Conservation (phyloP, 2,888 invertebrate species). For the Dasypogon diadema region DNA sequence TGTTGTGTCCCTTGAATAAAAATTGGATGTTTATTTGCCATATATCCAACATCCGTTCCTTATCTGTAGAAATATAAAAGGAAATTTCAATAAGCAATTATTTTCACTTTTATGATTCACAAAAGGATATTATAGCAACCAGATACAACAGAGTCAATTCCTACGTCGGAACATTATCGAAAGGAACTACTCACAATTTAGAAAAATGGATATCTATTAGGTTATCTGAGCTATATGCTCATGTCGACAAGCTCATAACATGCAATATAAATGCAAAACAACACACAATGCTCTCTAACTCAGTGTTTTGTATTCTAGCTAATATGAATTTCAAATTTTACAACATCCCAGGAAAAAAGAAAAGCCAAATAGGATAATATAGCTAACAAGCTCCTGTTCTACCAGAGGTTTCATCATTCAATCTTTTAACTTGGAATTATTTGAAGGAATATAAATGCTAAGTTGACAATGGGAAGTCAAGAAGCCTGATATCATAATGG, state of each 20-base stretch:
- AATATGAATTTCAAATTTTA: conserved; percentile 48
- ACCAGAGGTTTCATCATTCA: neutral
- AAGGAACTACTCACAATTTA: conserved; percentile 1
- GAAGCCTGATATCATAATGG: neutral
- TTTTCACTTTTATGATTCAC: neutral
- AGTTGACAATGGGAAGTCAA: neutral
- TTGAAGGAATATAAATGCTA: neutral
- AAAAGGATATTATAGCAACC: neutral
- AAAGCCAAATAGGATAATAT: neutral
- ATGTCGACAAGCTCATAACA: conserved; percentile 25
- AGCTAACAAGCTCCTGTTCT: neutral
- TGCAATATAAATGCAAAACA: conserved; percentile 48
- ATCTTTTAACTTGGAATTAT: neutral
- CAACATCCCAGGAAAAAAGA: conserved; percentile 13
- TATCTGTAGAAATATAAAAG: too few relatives aligned
- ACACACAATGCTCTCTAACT: neutral
- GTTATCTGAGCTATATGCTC: conserved; percentile 20
- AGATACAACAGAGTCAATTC: neutral
- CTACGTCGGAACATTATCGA: neutral
- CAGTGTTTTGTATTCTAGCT: neutral
- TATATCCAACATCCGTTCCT: too few relatives aligned
- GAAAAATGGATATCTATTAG: conserved; percentile 8
- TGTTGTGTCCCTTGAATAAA: too few relatives aligned
- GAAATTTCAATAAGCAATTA: neutral
- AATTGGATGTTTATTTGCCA: too few relatives aligned